These are phyloP conservation scores for Callaeas wilsoni DNA, from an alignment of 2,113 vertebrate genomes.

Conservation along the genomic window DNA sequence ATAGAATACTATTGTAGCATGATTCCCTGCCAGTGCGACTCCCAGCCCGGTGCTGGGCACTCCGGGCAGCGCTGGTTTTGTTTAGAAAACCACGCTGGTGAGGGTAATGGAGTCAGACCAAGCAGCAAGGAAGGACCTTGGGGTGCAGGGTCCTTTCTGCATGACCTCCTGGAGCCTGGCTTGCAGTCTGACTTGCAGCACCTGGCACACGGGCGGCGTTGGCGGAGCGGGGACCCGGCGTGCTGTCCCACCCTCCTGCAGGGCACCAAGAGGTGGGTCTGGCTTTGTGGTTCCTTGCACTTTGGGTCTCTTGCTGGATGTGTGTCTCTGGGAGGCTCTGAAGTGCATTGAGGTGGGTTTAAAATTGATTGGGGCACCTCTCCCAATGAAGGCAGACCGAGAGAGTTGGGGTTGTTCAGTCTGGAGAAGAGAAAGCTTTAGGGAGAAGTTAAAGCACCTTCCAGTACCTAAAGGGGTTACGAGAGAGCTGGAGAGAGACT, in stretches of 20 bases:
- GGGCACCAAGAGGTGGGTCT: neutral
- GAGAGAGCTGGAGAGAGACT: neutral
- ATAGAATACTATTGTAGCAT: rapidly evolving
- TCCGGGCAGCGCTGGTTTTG: neutral
- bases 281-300: neutral
- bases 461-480: neutral
- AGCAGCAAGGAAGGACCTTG: neutral
- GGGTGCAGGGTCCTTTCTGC: neutral
- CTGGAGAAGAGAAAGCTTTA: neutral
- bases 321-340: neutral
- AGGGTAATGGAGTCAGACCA: rapidly evolving
- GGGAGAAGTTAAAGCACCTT: neutral
- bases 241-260: neutral
- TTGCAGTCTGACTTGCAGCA: neutral
- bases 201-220: neutral
- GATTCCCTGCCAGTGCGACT: neutral
- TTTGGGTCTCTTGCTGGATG: neutral
- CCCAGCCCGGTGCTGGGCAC: neutral
- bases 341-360: neutral
- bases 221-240: neutral
- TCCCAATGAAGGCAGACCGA: neutral
- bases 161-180: rapidly evolving
- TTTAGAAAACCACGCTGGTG: neutral
- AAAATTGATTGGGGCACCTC: neutral
- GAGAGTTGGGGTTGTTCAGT: neutral